Base-by-base conservation (phyloP, 2,113 vertebrate species). In the Eublepharis macularius region DNA sequence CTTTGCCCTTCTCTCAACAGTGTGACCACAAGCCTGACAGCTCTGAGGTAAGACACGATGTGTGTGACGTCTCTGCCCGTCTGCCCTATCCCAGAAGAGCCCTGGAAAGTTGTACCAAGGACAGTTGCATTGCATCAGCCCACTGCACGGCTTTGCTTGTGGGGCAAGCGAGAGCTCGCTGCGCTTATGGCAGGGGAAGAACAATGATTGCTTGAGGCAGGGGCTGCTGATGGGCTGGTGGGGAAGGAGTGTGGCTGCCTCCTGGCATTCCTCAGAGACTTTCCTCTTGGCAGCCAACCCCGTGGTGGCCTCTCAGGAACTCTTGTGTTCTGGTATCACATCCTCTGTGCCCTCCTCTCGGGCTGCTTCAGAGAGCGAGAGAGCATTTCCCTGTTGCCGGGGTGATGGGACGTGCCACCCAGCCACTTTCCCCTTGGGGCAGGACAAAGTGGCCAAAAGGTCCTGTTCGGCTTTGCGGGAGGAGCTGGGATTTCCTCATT, bases 21-120 rank as follows among this genome's bases (percentile, higher is more conserved):
- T 94, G 95, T 3, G 98, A 99, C 87, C 96, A 96, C 92, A 96
- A 96, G 88, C 95, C 96, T 17, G 93, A 95, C 54, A 16, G 66
- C 19, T 83, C 92, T 85, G 97, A 97, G 97, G 98, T 99, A 97
- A 97, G 95, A 83, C 90, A 1, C 68, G 21, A 39, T 84, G 1
- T 77, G 24, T 36, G n/a, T 65, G 36, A 21, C 65, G 21, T 69
- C 4, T 77, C 49, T 76, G 47, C 79, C 7, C 0, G 32, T 91
- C 79, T 54, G 72, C 76, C 79, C 65, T 73, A 70, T n/a, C 49
- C 45, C 66, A 36, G 29, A 75, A 69, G 65, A 41, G 66, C 39
- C 0, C 17, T 32, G 39, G 26, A 74, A 39, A 29, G 2, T 36
- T 19, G 24, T 17, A 26, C 36, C 69, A 43, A 57, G 1, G 6